Percentiles rank a stretch among this genome's conserved stretches.
These are phyloP conservation scores for Heliconius cydno DNA, from an alignment of 2,888 invertebrate genomes.

Conservation along the genomic window DNA sequence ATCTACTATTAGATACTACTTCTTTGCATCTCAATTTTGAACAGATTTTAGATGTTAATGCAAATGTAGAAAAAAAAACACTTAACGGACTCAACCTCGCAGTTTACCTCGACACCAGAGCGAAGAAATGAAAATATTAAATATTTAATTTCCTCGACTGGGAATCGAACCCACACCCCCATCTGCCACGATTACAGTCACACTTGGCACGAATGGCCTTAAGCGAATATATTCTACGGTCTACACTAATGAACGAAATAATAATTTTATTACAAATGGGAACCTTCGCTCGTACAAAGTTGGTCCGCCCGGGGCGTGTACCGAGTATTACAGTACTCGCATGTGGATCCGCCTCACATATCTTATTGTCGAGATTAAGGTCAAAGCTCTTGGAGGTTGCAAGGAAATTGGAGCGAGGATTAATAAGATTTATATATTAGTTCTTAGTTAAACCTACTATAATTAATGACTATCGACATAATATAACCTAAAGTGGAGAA, in stretches of 20 bases:
- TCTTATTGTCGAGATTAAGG: constrained; percentile 38
- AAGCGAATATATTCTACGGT: background rate
- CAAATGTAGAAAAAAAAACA: too few species aligned
- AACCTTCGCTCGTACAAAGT: constrained; percentile 1
- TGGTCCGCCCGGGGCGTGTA: constrained; percentile 25
- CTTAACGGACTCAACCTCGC: too few species aligned
- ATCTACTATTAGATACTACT: too few species aligned
- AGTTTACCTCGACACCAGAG: too few species aligned
- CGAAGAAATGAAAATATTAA: too few species aligned
- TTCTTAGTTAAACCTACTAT: background rate
- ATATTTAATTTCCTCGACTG: too few species aligned
- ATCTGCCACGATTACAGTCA: too few species aligned
- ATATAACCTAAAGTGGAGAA: background rate
- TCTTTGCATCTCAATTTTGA: too few species aligned
- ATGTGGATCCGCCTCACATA: constrained; percentile 17
- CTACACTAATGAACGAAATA: background rate
- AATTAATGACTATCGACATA: background rate
- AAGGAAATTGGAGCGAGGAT: constrained; percentile 28
- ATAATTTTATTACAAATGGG: background rate
- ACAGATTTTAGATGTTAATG: too few species aligned
- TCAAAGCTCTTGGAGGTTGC: constrained; percentile 38
- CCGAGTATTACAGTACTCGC: background rate
- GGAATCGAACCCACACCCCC: too few species aligned
- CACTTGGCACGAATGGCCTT: too few species aligned
- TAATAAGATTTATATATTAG: constrained; percentile 9